These are phyloP conservation scores for Cheilosia scutellata DNA, from an alignment of 2,888 invertebrate genomes.

Conservation along the genomic window DNA sequence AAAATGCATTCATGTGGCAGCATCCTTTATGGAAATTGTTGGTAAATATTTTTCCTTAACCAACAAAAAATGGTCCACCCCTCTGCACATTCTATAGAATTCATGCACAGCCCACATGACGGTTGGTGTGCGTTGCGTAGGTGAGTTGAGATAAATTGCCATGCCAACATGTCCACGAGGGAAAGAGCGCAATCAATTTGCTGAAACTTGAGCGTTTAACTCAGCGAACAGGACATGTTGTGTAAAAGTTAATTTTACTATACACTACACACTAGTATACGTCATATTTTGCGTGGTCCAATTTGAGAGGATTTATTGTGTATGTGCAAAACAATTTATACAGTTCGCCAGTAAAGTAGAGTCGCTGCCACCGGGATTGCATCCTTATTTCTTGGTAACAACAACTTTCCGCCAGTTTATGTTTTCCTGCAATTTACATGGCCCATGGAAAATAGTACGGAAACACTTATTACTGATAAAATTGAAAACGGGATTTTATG, in stretches of 20 bases:
- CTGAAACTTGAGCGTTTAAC: conserved; percentile 27
- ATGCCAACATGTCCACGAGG: conserved; percentile 32
- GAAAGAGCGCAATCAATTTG: conserved; percentile 46
- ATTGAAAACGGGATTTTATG: neutral
- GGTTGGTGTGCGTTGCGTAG: conserved; percentile 8
- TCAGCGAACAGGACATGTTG: neutral
- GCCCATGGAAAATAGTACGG: neutral
- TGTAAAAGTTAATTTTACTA: neutral
- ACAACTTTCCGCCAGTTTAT: conserved; percentile 2
- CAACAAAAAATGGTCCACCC: neutral
- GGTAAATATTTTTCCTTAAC: neutral
- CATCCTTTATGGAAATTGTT: conserved; percentile 36
- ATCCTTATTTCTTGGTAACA: too few relatives aligned
- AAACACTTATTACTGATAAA: conserved; percentile 3
- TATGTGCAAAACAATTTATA: neutral
- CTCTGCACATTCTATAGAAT: neutral
- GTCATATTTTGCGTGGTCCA: neutral
- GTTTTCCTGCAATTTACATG: conserved; percentile 6
- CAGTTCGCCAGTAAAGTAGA: neutral
- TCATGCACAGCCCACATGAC: neutral
- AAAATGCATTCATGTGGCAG: conserved; percentile 41
- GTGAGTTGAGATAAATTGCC: conserved; percentile 12
- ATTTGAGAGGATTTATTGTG: neutral
- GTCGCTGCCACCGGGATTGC: neutral
- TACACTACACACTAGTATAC: neutral